Base-by-base conservation (phyloP, 2,888 invertebrate genomes). In the Xanthia icteritia region DNA sequence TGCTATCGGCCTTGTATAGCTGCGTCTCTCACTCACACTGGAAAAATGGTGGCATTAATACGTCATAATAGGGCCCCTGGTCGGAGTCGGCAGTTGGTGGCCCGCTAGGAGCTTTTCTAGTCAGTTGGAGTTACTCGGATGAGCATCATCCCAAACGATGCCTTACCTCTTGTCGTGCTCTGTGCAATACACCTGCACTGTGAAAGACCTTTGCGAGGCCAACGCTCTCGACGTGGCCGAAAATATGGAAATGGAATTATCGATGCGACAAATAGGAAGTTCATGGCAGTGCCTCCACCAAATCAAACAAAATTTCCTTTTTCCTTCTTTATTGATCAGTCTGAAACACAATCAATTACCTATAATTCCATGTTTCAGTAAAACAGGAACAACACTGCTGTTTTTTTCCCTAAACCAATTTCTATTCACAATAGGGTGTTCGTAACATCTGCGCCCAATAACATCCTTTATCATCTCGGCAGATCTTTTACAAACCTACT, bases 391-490 rank as follows among this genome's bases (percentile, higher is more conserved):
- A 39, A 73, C 31, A n/a, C 0, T n/a, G 36, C 27, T 45, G 9
- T 51, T 74, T 74, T 77, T 75, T 42, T 51, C 13, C 45, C 15
- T 63, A 39, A 48, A 51, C 68, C 69, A 58, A 77, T 72, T 39
- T 70, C n/a, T 68, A 81, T 78, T 61, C 42, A 73, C 15, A 84
- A 86, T 80, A 65, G 81, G 48, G 63, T 79, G 77, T 51, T 2
- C 51, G 51, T 73, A 82, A 85, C 86, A 88, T 90, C 87, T 90
- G 89, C 88, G 69, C 60, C 67, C 67, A 82, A 80, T 86, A 77
- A 64, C 20, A 84, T 87, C 78, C 68, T 60, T 76, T 87, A 91
- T 92, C 90, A 77, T n/a, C 72, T 83, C 86, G 80, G 86, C 84
- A 79, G 79, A 90, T 91, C 90, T 88, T 78, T 86, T 73, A 88